Evolutionary conservation across 92 coral and sea anemone species (phyloP).

Genomic region (Phenganax stokvisi): DNA sequence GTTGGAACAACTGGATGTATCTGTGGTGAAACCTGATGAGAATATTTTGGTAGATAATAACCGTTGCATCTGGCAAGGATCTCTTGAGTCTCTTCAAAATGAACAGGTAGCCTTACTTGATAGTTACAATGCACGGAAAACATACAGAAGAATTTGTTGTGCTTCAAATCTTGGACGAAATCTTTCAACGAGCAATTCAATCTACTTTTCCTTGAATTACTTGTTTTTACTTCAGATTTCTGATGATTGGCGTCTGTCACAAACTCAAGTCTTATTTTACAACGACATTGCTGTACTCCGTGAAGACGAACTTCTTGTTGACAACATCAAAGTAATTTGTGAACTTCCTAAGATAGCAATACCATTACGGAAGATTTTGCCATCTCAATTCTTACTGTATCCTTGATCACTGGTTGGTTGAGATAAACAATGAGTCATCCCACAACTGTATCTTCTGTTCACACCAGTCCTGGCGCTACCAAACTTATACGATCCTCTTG

Average conservation of each 20-base stretch:
- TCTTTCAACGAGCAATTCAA: no score
- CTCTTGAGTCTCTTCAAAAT: slow-evolving; percentile 9
- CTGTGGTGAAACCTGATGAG: not conserved
- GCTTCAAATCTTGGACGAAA: no score
- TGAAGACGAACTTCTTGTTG: not conserved
- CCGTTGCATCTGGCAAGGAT: slow-evolving; percentile 13
- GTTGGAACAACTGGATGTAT: not conserved
- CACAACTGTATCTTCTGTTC: no score
- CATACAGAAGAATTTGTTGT: no score
- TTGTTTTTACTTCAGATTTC: no score
- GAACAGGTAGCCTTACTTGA: not conserved
- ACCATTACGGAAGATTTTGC: slow-evolving; percentile 47
- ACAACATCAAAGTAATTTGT: slow-evolving; percentile 26
- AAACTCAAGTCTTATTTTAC: no score
- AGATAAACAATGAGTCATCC: no score
- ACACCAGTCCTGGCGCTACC: not conserved
- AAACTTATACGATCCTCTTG: not conserved
- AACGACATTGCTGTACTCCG: no score
- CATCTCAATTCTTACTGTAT: slow-evolving; percentile 75
- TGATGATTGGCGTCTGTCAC: no score
- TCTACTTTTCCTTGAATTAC: no score
- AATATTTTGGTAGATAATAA: not conserved
- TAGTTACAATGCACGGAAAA: no score
- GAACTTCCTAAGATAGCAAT: not conserved
- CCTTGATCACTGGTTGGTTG: slow-evolving; percentile 41